Percentiles rank a stretch among this genome's conserved stretches.
Conservation (phyloP, 2,113 vertebrate species). For the Prionailurus viverrinus region DNA sequence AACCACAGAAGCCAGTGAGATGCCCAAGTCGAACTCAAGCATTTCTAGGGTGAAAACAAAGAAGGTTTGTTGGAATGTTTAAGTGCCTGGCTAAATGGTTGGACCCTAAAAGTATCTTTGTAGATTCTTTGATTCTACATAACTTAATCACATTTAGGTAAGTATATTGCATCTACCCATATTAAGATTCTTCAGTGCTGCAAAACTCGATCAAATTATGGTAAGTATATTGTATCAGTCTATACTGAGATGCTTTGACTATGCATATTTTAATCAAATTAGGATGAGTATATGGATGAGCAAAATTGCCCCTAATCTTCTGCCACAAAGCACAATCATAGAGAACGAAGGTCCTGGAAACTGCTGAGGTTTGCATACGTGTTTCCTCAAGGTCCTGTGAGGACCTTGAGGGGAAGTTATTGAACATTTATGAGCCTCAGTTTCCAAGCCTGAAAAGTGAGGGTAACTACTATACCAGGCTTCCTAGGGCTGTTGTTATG, state of each 20-base stretch:
- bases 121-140: background rate
- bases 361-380: accelerated
- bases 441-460: background rate
- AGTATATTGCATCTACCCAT: background rate
- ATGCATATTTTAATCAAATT: background rate
- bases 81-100: background rate
- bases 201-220: background rate
- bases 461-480: background rate
- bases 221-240: background rate
- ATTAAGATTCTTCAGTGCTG: background rate
- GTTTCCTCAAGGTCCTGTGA: background rate
- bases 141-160: background rate
- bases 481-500: too few relatives aligned
- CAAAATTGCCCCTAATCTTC: background rate
- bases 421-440: background rate
- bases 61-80: background rate
- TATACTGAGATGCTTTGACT: background rate
- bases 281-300: background rate
- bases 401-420: background rate
- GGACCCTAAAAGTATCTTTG: background rate
- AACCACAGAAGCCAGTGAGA: background rate
- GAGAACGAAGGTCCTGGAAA: background rate
- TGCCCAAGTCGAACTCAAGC: background rate
- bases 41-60: background rate
- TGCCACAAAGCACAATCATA: background rate